Conservation (phyloP, 2,113 vertebrate species). For the Ardeotis arabs region DNA sequence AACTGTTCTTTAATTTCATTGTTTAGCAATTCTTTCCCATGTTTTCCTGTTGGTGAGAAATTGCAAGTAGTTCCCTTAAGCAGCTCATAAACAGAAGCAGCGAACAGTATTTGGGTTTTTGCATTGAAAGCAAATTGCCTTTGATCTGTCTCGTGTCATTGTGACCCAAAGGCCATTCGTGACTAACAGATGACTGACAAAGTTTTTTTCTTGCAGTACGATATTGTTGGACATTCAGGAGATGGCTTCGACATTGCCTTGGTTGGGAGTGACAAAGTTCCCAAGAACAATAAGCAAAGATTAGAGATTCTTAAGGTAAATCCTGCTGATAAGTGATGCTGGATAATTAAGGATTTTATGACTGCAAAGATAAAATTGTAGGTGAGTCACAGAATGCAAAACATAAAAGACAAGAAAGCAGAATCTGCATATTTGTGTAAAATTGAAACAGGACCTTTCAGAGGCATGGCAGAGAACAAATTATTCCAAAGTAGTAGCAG, state of each 20-base stretch:
- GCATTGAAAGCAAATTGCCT: conserved; percentile 8
- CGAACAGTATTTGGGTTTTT: background rate
- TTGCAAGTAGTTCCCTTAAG: background rate
- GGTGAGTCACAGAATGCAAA: background rate
- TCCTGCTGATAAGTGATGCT: background rate
- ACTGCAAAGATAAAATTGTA: background rate
- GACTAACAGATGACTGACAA: conserved; percentile 15
- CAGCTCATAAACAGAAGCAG: background rate
- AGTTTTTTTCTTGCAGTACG: conserved; percentile 82
- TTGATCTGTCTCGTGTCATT: background rate
- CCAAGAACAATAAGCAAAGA: conserved; percentile 93
- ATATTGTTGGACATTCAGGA: conserved; percentile 92
- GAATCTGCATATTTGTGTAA: background rate
- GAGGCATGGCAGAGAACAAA: background rate
- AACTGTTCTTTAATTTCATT: background rate
- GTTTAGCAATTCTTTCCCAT: background rate
- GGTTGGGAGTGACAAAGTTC: conserved; percentile 83
- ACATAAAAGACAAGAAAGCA: background rate
- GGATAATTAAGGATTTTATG: background rate
- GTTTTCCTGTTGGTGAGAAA: background rate
- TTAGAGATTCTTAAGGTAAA: conserved; percentile 93
- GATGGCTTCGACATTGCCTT: conserved; percentile 88
- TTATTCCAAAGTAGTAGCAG: background rate
- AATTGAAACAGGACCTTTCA: background rate
- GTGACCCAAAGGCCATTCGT: background rate